These are phyloP conservation scores for Scartelaos histophorus DNA, from an alignment of 2,113 vertebrate genomes.

Conservation along the genomic window DNA sequence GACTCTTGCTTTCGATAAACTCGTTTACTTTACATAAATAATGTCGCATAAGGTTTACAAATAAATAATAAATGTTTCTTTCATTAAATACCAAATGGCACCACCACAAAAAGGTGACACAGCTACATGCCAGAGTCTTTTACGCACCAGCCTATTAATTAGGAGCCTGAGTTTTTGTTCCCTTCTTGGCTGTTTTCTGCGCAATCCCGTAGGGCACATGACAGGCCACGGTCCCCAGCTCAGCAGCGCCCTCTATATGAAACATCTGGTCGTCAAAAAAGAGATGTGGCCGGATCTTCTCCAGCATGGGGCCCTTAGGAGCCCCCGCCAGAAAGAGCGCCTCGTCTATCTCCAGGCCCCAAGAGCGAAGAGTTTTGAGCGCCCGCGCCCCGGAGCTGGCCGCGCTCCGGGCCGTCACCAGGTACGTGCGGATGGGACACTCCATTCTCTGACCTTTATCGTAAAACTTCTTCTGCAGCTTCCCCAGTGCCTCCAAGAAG, in stretches of 20 bases:
- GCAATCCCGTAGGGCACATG: slow-evolving; percentile 90
- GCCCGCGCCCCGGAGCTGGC: slow-evolving; percentile 92
- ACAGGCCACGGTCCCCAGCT: slow-evolving; percentile 88
- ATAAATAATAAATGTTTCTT: not conserved
- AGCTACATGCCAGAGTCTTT: slow-evolving; percentile 2
- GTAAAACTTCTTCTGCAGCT: slow-evolving; percentile 94
- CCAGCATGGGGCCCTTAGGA: slow-evolving; percentile 91
- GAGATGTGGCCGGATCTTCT: slow-evolving; percentile 92
- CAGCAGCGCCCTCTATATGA: slow-evolving; percentile 90
- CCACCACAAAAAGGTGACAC: not conserved
- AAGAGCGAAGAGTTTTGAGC: slow-evolving; percentile 90
- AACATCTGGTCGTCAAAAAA: slow-evolving; percentile 98
- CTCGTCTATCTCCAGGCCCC: slow-evolving; percentile 94
- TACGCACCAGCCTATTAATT: slow-evolving; percentile 33
- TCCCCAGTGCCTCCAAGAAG: slow-evolving; percentile 91
- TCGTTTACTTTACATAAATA: not conserved
- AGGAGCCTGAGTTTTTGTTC: slow-evolving; percentile 24
- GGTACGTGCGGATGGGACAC: slow-evolving; percentile 93
- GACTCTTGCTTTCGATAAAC: not conserved
- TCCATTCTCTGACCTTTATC: slow-evolving; percentile 88
- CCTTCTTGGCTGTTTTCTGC: slow-evolving; percentile 72
- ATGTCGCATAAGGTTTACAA: not conserved
- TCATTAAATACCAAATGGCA: not conserved
- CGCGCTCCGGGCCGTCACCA: slow-evolving; percentile 91
- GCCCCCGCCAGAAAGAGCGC: slow-evolving; percentile 92